These are phyloP conservation scores for Eristalis pertinax DNA, from an alignment of 2,888 invertebrate species.

Conservation along the genomic window DNA sequence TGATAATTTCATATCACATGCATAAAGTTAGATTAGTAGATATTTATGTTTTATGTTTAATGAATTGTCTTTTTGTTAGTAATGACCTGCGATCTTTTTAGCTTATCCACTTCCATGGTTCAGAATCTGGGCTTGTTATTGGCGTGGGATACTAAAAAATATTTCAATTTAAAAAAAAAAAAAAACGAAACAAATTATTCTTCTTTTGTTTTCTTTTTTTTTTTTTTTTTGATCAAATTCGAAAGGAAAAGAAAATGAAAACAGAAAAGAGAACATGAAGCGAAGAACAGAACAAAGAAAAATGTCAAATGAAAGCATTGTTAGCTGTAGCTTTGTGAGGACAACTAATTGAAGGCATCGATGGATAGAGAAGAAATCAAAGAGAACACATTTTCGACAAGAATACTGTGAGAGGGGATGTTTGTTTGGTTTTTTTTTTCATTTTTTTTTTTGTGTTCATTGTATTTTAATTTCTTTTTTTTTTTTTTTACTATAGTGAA, in stretches of 20 bases:
- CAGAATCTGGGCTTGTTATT: slow-evolving; percentile 92
- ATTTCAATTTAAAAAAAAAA: slow-evolving; percentile 72
- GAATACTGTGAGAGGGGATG: slow-evolving; percentile 27
- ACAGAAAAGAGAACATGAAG: slow-evolving; percentile 48
- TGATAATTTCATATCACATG: slow-evolving; percentile 59
- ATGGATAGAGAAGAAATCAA: slow-evolving; percentile 27
- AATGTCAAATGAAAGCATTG: slow-evolving; percentile 57
- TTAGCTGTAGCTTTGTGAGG: slow-evolving; percentile 58
- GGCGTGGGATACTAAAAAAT: slow-evolving; percentile 91
- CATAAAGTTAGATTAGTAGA: slow-evolving; percentile 51
- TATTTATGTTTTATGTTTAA: slow-evolving; percentile 65
- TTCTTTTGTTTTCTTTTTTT: slow-evolving; percentile 41
- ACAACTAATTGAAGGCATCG: slow-evolving; percentile 30
- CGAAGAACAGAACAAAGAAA: slow-evolving; percentile 50
- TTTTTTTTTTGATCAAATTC: slow-evolving; percentile 21
- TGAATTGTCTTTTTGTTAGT: slow-evolving; percentile 81
- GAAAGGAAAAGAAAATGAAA: slow-evolving; percentile 34
- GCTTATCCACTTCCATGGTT: slow-evolving; percentile 93
- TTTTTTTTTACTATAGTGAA: slow-evolving; percentile 42
- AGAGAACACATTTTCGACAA: slow-evolving; percentile 3
- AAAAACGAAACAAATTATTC: slow-evolving; percentile 67
- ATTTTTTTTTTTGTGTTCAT: background rate
- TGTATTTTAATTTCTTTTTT: slow-evolving; percentile 1
- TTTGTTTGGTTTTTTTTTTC: slow-evolving; percentile 6
- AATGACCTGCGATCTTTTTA: slow-evolving; percentile 79